Conservation (phyloP, 2,797 vertebrate species). For the Onychomys leucogaster region DNA sequence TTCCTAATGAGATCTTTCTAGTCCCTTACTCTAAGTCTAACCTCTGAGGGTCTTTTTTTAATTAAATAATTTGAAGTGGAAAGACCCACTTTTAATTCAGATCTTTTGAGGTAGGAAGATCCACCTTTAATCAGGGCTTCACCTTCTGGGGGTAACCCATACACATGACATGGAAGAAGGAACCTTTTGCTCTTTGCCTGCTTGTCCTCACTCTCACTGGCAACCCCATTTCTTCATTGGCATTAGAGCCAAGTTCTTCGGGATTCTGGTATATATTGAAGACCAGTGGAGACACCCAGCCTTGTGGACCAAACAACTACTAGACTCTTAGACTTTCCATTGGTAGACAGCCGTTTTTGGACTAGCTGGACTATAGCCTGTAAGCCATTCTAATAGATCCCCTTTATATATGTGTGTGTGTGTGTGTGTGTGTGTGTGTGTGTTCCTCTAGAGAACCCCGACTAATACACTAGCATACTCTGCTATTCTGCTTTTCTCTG, state of each 20-base stretch:
- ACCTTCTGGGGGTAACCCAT: not conserved
- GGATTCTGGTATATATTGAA: not conserved
- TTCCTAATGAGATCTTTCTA: not conserved
- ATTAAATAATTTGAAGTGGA: not conserved
- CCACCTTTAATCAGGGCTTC: not conserved
- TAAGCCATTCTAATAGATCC: not conserved
- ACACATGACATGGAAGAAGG: not conserved
- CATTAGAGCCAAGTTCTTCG: not conserved
- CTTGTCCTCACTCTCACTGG: not conserved
- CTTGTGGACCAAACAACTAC: not conserved
- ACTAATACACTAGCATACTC: not conserved
- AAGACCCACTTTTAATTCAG: not conserved
- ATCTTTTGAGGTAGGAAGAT: not conserved
- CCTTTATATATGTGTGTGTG: too few relatives aligned
- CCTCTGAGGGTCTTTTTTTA: not conserved
- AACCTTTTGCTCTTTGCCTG: not conserved
- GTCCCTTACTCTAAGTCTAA: not conserved
- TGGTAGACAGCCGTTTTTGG: not conserved
- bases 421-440: too few relatives aligned
- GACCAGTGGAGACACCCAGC: not conserved
- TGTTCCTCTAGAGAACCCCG: not conserved
- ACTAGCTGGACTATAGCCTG: not conserved
- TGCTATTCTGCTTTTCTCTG: not conserved
- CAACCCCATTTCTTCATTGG: not conserved
- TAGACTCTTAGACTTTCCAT: not conserved